Percentiles rank a stretch among this genome's conserved stretches.
phyloP scores from a whole-genome alignment of 2,113 vertebrate species.

The Leucopternis melanops region DNA sequence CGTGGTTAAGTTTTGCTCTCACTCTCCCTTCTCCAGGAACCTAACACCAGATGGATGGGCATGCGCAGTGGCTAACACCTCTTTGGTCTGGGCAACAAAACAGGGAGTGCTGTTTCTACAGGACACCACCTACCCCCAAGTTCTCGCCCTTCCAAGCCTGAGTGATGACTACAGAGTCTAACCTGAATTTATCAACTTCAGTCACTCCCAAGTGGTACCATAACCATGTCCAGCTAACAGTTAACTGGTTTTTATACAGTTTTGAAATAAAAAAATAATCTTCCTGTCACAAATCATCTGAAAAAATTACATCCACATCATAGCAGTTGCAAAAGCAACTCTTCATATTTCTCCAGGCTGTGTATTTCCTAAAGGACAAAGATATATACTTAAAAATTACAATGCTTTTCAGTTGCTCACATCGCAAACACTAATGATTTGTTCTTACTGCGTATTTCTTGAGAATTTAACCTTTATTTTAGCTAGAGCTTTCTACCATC shows the following conservation, averaged over 20 bases:
- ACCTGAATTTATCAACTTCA: neutral
- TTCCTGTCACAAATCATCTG: neutral
- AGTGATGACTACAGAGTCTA: neutral
- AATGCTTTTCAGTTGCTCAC: neutral
- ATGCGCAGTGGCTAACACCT: neutral
- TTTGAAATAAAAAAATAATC: neutral
- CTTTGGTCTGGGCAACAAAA: neutral
- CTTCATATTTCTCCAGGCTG: neutral
- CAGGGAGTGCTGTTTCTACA: neutral
- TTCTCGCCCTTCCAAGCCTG: neutral
- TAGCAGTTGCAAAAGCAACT: neutral
- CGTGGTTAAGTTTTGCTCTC: neutral
- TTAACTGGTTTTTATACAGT: neutral
- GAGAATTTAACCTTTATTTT: neutral
- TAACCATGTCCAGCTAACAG: neutral
- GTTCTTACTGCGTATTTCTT: neutral
- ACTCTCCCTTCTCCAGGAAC: neutral
- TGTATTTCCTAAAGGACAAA: neutral
- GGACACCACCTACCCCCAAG: neutral
- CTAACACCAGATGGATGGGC: neutral
- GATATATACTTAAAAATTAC: neutral
- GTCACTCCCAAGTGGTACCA: neutral
- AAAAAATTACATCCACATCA: neutral
- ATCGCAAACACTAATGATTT: neutral
- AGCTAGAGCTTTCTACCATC: neutral